Percentiles rank a stretch among this genome's conserved stretches.
Conservation (phyloP, 2,113 vertebrate species). For the Theristicus caerulescens region DNA sequence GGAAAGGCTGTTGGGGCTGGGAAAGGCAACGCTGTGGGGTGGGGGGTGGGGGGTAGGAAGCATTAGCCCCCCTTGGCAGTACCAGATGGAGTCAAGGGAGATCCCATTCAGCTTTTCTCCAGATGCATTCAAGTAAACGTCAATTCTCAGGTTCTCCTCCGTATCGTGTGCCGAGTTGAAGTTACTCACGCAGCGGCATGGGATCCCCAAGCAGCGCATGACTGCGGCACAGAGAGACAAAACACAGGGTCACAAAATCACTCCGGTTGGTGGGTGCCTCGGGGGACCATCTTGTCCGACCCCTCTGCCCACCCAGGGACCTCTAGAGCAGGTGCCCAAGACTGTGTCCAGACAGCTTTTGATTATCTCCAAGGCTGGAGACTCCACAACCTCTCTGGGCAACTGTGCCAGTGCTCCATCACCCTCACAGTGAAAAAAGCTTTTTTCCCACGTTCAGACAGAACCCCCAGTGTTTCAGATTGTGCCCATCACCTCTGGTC, state of each 20-base stretch:
- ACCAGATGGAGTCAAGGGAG: constrained; percentile 69
- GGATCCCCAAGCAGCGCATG: constrained; percentile 75
- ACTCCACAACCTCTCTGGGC: not conserved
- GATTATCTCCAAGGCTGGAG: not conserved
- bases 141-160: constrained; percentile 65
- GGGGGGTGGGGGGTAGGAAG: fast-evolving
- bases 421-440: not conserved
- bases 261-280: not conserved
- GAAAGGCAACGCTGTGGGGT: fast-evolving
- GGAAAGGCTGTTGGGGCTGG: not conserved
- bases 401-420: not conserved
- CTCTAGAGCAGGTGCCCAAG: not conserved
- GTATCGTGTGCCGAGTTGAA: constrained; percentile 75
- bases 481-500: not conserved
- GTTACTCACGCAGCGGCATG: constrained; percentile 67
- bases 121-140: constrained; percentile 36
- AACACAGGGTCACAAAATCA: not conserved
- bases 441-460: not conserved
- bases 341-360: not conserved
- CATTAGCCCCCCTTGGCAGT: not conserved
- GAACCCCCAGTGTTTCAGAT: not conserved
- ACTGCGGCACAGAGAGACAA: constrained; percentile 55
- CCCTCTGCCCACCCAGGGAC: not conserved
- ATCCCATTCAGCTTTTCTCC: constrained; percentile 18
- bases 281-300: not conserved